phyloP scores from a whole-genome alignment of 2,888 invertebrate species.

The Pammene fasciana region DNA sequence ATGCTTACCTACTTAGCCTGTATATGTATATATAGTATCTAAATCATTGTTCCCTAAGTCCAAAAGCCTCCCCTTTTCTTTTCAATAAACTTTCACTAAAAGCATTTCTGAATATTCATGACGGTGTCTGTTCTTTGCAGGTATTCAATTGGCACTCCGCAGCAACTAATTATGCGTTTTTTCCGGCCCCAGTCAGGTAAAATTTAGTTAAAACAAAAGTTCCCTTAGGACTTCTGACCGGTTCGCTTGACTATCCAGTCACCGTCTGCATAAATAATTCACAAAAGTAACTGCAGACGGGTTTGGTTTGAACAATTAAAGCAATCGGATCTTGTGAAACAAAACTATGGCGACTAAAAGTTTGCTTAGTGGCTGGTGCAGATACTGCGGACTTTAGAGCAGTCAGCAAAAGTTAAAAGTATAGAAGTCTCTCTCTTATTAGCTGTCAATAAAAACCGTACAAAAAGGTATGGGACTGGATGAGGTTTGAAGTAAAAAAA shows the following conservation, averaged over 20 bases:
- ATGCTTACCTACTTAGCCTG: constrained; percentile 10
- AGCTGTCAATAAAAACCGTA: too few relatives aligned
- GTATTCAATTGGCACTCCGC: constrained; percentile 66
- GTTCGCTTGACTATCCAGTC: constrained; percentile 55
- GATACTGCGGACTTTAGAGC: too few relatives aligned
- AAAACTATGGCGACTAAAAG: constrained; percentile 23
- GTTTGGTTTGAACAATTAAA: constrained; percentile 34
- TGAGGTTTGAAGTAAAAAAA: too few relatives aligned
- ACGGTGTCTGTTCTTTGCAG: constrained; percentile 77
- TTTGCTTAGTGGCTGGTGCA: background rate
- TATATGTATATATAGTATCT: constrained; percentile 11
- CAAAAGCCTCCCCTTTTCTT: constrained; percentile 56
- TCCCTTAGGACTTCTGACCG: constrained; percentile 46
- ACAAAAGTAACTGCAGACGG: constrained; percentile 9
- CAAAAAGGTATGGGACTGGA: too few relatives aligned
- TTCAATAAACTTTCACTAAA: constrained; percentile 78
- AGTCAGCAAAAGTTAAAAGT: too few relatives aligned
- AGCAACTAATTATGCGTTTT: constrained; percentile 61
- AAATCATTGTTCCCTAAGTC: constrained; percentile 41
- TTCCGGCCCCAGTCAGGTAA: constrained; percentile 50
- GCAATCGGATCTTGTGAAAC: constrained; percentile 30
- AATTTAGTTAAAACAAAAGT: constrained; percentile 62
- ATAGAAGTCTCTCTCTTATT: too few relatives aligned
- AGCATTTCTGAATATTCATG: constrained; percentile 80
- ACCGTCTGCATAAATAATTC: constrained; percentile 46